Evolutionary conservation across 2,797 vertebrate species (phyloP).

Genomic region (Helicolenus hilgendorfi): DNA sequence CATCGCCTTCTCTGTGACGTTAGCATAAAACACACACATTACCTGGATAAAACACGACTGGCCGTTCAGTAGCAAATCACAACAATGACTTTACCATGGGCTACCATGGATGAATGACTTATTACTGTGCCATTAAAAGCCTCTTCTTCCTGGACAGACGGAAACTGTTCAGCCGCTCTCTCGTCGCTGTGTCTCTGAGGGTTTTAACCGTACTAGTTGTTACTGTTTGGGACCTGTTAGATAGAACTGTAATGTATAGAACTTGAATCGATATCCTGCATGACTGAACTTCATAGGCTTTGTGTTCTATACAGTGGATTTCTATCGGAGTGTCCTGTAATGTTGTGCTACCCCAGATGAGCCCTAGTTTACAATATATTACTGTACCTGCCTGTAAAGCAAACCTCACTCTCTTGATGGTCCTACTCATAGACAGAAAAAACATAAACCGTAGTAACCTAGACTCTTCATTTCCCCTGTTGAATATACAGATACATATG

Average conservation of each 20-base stretch:
- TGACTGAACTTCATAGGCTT: conserved; percentile 76
- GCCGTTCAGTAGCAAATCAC: conserved; percentile 75
- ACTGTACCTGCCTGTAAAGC: conserved; percentile 68
- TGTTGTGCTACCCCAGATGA: conserved; percentile 57
- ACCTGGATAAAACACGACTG: conserved; percentile 38
- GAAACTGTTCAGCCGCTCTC: conserved; percentile 62
- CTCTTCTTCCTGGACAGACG: conserved; percentile 68
- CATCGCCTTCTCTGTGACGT: conserved; percentile 74
- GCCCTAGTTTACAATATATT: conserved; percentile 61
- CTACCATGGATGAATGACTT: conserved; percentile 59
- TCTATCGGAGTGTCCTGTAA: conserved; percentile 79
- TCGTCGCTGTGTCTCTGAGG: conserved; percentile 63
- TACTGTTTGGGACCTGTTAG: conserved; percentile 74
- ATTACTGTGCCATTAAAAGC: conserved; percentile 76
- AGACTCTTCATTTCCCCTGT: conserved; percentile 41
- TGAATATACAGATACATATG: conserved; percentile 41
- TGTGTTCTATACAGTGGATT: conserved; percentile 85
- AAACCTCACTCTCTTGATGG: conserved; percentile 44
- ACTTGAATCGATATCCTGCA: conserved; percentile 82
- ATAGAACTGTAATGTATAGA: conserved; percentile 86
- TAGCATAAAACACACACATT: conserved; percentile 40
- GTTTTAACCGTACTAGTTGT: conserved; percentile 59
- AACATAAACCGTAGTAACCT: conserved; percentile 17
- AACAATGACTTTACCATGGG: conserved; percentile 48
- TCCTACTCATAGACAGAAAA: conserved; percentile 22